A percentile compares a stretch with the other conserved stretches of the same genome.
These are phyloP conservation scores for Lagenorhynchus albirostris DNA, from an alignment of 2,113 vertebrate species.

Conservation along the genomic window DNA sequence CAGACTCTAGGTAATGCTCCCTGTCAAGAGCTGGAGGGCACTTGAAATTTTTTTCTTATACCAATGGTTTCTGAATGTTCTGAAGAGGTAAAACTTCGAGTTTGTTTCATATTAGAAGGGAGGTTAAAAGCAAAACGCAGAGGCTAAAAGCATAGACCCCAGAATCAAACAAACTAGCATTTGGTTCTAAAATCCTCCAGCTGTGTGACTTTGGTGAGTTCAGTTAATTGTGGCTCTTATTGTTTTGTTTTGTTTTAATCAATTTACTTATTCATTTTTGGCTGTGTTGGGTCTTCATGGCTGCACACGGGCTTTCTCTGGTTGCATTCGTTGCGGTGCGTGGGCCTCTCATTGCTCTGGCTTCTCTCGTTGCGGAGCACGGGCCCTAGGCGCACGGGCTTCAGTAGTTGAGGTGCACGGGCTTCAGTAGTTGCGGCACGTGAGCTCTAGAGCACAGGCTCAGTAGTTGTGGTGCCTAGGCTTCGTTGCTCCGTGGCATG, in stretches of 20 bases:
- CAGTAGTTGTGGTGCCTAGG: no score
- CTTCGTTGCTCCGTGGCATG: no score
- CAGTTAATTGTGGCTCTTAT: background rate
- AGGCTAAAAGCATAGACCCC: background rate
- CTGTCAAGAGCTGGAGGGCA: background rate
- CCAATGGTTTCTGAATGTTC: background rate
- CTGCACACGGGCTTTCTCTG: no score
- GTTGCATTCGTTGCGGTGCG: no score
- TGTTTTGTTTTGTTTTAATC: background rate
- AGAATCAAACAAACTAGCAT: background rate
- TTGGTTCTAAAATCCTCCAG: background rate
- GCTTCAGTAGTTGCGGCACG: no score
- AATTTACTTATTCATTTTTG: no score
- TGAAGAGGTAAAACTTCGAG: background rate
- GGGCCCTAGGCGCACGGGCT: rapidly evolving
- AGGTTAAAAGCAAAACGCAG: background rate
- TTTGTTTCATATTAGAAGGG: background rate
- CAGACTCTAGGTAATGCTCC: background rate
- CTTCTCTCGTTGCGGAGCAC: no score
- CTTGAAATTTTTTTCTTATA: background rate
- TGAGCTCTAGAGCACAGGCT: no score
- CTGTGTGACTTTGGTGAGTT: background rate
- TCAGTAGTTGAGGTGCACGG: no score
- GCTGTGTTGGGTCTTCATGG: no score
- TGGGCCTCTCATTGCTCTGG: no score